Evolutionary conservation across 2,797 vertebrate genomes (phyloP), one percentile per base, ranked within the genome.

Genomic region (Labroides dimidiatus): DNA sequence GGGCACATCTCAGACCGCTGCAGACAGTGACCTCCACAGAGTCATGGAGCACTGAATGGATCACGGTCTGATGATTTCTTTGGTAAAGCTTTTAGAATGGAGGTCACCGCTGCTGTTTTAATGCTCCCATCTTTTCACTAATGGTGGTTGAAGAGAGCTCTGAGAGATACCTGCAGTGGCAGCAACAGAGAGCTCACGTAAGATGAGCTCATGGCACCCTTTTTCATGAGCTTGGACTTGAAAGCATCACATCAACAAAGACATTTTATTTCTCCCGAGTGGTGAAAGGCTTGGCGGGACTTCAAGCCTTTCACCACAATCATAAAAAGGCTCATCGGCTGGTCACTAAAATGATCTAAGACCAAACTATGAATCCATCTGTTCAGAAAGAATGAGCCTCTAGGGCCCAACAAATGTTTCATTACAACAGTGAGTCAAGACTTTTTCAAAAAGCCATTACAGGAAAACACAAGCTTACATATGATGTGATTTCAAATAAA

Each of bases 91-190:
- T 69, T 72, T 43, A 72, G 55, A 70, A 66, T 74, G 49, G 82
- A 84, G 80, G 80, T 82, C 73, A 84, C 10, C 17, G 72, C 64
- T 55, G 61, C 75, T 79, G 64, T 77, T 81, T 80, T 51, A 77
- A 41, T 67, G 65, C 71, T 37, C 77, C 47, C 47, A 76, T 83
- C 64, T 75, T 87, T 69, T 81, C 79, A 66, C 37, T 83, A 80
- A 84, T 86, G 79, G 78, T 10, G 9, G 75, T 70, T 78, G 78
- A 82, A 50, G 76, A 55, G 64, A 80, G 66, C 27, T 48, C 24
- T 64, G 78, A 80, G 51, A 52, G 51, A 80, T 51, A 67, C 57
- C 64, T 64, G 66, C 42, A 64, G 60, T 72, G 56, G 49, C 75
- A 71, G 73, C 62, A 60, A 70, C 51, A 42, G 11, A 20, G 37